Conservation (phyloP, 2,888 invertebrate genomes). For the Amphipyra berbera region DNA sequence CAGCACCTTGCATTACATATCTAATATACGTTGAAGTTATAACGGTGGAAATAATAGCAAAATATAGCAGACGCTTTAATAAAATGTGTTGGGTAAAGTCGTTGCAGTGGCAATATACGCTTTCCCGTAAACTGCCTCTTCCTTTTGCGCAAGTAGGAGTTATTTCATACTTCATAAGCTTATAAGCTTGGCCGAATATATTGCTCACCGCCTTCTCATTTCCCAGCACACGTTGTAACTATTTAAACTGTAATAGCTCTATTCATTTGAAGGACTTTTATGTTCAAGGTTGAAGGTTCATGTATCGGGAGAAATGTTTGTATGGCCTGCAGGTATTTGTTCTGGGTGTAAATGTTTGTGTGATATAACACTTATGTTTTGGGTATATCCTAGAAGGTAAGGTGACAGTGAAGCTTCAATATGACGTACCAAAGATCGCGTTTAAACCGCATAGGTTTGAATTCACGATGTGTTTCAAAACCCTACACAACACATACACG, state of each 20-base stretch:
- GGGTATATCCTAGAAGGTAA: too few relatives aligned
- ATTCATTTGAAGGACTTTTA: not conserved
- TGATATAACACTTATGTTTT: too few relatives aligned
- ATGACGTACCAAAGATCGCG: too few relatives aligned
- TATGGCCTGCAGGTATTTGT: not conserved
- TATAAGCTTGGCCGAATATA: conserved; percentile 37
- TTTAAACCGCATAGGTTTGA: too few relatives aligned
- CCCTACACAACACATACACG: conserved; percentile 22
- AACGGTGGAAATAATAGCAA: conserved; percentile 8
- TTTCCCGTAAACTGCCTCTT: conserved; percentile 23
- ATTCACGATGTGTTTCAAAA: not conserved
- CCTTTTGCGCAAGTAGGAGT: not conserved
- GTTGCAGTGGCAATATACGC: conserved; percentile 16
- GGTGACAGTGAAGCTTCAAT: too few relatives aligned
- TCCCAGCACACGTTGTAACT: conserved; percentile 11
- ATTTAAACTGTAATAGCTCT: conserved; percentile 1
- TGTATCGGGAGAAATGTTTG: not conserved
- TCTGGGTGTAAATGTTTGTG: not conserved
- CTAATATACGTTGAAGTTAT: not conserved
- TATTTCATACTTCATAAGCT: conserved; percentile 1
- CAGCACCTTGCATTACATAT: too few relatives aligned
- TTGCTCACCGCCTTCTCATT: conserved; percentile 16
- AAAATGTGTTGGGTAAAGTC: conserved; percentile 14
- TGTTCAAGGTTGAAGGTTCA: not conserved
- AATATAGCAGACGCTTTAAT: conserved; percentile 4